These are phyloP conservation scores for Drosophila gaucha DNA, from an alignment of 2,888 invertebrate genomes.

Conservation along the genomic window DNA sequence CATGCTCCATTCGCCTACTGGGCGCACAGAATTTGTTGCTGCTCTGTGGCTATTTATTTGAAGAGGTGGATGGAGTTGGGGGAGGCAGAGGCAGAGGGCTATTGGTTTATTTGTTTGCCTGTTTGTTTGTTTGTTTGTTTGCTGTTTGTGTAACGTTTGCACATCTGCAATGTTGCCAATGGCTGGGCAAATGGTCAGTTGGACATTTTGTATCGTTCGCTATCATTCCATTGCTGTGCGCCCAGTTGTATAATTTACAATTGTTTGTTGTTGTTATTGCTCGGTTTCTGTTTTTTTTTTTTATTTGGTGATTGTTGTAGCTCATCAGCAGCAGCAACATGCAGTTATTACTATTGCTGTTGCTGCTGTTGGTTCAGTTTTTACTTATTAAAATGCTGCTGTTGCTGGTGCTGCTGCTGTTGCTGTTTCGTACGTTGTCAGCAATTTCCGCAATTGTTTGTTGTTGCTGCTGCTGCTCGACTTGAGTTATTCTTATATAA, in stretches of 20 bases:
- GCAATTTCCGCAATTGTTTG: constrained; percentile 59
- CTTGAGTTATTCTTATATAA: constrained; percentile 45
- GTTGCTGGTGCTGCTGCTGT: constrained; percentile 26
- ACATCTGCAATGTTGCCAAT: constrained; percentile 61
- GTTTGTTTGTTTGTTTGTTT: constrained; percentile 24
- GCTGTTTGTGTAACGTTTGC: constrained; percentile 60
- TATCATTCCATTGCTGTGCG: too few species aligned
- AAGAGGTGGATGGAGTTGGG: not conserved
- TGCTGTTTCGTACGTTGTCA: constrained; percentile 47
- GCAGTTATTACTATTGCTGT: constrained; percentile 5
- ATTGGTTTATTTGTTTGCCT: constrained; percentile 42
- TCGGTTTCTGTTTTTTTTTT: constrained; percentile 3
- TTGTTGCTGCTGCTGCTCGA: constrained; percentile 32
- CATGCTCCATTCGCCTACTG: constrained; percentile 53
- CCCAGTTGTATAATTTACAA: constrained; percentile 77
- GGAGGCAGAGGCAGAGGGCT: not conserved
- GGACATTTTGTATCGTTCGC: constrained; percentile 33
- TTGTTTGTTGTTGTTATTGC: constrained; percentile 70
- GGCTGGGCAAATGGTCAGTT: constrained; percentile 18
- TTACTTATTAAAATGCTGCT: constrained; percentile 57
- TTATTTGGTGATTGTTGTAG: constrained; percentile 60
- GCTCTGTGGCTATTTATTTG: constrained; percentile 12
- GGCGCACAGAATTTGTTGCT: constrained; percentile 58
- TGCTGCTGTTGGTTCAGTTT: constrained; percentile 42
- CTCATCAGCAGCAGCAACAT: constrained; percentile 24